Conservation (phyloP, 2,797 vertebrate species). For the Telmatherina bonti region DNA sequence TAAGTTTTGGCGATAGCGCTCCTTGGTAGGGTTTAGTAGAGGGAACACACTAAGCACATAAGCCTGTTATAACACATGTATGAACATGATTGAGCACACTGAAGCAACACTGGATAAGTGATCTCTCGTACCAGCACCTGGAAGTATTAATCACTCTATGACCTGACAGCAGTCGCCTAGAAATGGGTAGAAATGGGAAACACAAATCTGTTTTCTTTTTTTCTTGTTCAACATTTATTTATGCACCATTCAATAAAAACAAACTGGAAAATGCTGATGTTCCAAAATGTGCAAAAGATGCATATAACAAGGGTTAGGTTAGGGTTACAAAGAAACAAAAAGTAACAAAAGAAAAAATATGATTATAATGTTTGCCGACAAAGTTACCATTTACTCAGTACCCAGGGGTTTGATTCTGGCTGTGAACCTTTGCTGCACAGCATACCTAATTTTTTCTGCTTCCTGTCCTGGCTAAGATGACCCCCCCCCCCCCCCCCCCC, state of each 20-base stretch:
- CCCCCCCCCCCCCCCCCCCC: too few relatives aligned
- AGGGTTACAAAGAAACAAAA: too few relatives aligned
- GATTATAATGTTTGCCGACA: background rate
- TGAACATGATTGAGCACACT: slow-evolving; percentile 56
- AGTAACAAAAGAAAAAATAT: background rate
- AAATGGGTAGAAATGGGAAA: background rate
- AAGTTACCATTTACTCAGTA: background rate
- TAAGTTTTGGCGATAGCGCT: slow-evolving; percentile 66
- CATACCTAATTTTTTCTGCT: background rate
- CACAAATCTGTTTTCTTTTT: background rate
- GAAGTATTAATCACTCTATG: slow-evolving; percentile 29
- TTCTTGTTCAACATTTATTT: background rate
- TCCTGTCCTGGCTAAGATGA: background rate
- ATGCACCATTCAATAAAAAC: background rate
- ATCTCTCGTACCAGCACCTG: slow-evolving; percentile 28
- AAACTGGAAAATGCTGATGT: background rate
- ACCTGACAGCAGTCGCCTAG: slow-evolving; percentile 15
- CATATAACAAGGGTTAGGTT: too few relatives aligned
- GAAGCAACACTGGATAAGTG: slow-evolving; percentile 24
- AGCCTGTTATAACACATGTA: slow-evolving; percentile 84
- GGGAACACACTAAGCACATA: slow-evolving; percentile 76
- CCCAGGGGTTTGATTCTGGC: background rate
- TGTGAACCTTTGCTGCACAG: background rate
- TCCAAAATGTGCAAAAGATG: too few relatives aligned
- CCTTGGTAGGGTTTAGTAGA: slow-evolving; percentile 66